phyloP scores from a whole-genome alignment of 2,797 vertebrate genomes.

The Tokudaia tokunoshimensis region DNA sequence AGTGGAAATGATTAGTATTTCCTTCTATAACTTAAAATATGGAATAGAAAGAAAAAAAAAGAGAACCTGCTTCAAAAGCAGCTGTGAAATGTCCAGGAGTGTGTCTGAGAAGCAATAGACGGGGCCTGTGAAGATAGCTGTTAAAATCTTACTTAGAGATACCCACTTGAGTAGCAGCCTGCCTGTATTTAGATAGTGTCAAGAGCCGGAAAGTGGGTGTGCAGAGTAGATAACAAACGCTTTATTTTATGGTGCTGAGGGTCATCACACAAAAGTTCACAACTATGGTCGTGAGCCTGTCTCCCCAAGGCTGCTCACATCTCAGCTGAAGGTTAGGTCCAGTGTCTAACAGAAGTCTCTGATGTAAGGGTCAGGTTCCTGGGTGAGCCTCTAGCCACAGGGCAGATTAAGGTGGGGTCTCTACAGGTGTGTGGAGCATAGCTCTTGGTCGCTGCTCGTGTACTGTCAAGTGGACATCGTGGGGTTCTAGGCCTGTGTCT shows the following conservation, averaged over 20 bases:
- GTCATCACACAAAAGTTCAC: background rate
- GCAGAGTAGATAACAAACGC: too few relatives aligned
- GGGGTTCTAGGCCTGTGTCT: background rate
- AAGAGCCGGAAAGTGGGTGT: background rate
- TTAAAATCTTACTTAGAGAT: background rate
- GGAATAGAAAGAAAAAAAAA: background rate
- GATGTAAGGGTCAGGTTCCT: background rate
- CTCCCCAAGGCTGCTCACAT: background rate
- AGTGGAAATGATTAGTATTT: background rate
- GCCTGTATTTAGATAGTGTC: background rate
- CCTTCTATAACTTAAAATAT: background rate
- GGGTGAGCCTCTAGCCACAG: background rate
- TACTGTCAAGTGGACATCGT: too few relatives aligned
- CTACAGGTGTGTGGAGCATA: background rate
- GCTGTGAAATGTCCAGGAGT: background rate
- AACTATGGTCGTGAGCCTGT: too few relatives aligned
- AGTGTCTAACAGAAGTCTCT: background rate
- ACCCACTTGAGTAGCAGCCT: background rate
- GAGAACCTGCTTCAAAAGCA: slow-evolving; percentile 1
- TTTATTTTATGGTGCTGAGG: background rate
- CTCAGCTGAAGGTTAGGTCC: background rate
- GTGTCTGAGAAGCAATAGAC: background rate
- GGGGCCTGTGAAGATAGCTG: background rate
- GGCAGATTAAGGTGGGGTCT: background rate
- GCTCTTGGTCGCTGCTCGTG: background rate